Conservation (phyloP, 2,113 vertebrate genomes). For the Donacobius atricapilla region DNA sequence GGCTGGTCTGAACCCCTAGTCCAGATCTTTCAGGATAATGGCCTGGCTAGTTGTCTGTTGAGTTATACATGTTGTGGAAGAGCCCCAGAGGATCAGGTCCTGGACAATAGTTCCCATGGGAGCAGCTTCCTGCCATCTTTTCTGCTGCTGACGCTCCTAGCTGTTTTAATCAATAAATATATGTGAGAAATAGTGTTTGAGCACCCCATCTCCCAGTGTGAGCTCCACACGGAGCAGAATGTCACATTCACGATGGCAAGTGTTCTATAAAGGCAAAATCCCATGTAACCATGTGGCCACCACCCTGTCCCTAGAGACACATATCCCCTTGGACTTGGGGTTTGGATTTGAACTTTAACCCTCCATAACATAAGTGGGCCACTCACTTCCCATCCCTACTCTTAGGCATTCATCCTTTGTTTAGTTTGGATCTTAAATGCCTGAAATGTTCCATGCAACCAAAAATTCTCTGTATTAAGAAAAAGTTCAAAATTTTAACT, state of each 20-base stretch:
- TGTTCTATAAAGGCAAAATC: not conserved
- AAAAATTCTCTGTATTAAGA: not conserved
- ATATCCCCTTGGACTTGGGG: not conserved
- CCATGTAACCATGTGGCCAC: accelerated
- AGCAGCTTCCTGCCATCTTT: not conserved
- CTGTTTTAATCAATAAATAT: not conserved
- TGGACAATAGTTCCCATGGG: not conserved
- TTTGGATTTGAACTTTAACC: not conserved
- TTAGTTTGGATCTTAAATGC: not conserved
- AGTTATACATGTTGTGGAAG: not conserved
- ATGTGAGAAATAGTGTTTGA: not conserved
- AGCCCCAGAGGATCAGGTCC: not conserved
- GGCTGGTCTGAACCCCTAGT: not conserved
- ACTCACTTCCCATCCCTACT: not conserved
- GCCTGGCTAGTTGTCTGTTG: not conserved
- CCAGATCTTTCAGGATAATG: not conserved
- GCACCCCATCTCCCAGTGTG: not conserved
- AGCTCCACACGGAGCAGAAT: not conserved
- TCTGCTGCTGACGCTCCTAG: not conserved
- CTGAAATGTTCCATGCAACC: not conserved
- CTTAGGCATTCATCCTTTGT: not conserved
- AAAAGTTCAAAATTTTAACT: not conserved
- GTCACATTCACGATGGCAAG: not conserved
- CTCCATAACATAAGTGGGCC: not conserved
- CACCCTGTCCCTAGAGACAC: not conserved